These are phyloP conservation scores for Dendrocincla fuliginosa DNA, from an alignment of 2,797 vertebrate genomes.

Conservation along the genomic window DNA sequence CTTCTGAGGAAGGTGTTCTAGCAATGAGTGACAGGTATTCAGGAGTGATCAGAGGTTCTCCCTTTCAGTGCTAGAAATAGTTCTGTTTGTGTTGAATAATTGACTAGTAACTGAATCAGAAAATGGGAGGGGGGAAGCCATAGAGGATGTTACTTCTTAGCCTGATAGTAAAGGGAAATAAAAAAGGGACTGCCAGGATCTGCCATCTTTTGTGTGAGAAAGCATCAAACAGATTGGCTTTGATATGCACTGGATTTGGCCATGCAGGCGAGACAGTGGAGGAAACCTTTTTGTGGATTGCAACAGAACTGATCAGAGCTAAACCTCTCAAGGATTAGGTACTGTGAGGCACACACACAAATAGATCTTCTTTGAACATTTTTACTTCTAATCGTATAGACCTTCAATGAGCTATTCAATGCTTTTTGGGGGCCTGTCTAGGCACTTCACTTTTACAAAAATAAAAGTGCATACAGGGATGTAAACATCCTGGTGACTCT, in stretches of 20 bases:
- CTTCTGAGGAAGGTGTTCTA: background rate
- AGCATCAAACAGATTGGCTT: background rate
- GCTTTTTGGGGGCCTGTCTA: background rate
- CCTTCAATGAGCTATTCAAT: background rate
- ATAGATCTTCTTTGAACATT: background rate
- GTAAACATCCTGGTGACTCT: background rate
- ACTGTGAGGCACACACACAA: background rate
- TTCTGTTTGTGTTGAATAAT: background rate
- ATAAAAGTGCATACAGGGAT: background rate
- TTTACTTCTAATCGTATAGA: background rate
- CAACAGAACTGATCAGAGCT: background rate
- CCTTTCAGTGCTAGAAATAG: background rate
- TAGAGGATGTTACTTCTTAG: background rate
- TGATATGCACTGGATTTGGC: background rate
- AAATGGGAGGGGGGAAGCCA: background rate
- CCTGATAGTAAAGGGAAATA: background rate
- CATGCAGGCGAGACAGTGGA: background rate
- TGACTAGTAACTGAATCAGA: background rate
- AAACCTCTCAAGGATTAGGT: background rate
- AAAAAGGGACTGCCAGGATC: background rate
- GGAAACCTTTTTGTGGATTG: background rate
- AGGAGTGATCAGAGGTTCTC: background rate
- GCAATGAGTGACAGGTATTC: background rate
- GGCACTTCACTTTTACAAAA: background rate
- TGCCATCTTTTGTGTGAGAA: background rate